Conservation (phyloP, 2,888 invertebrate species). For the Chironomus riparius region DNA sequence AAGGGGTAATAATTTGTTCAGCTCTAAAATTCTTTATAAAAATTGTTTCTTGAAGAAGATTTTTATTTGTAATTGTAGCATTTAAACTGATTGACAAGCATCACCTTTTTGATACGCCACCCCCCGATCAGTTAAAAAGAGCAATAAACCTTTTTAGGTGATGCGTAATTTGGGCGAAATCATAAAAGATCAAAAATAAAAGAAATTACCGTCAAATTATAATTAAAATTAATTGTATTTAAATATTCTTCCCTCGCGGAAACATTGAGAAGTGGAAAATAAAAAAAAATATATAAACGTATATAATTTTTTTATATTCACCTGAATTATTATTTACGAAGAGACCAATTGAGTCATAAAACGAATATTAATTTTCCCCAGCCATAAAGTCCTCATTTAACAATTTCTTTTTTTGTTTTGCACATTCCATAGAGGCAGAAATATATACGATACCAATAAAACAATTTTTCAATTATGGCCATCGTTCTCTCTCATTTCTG, state of each 20-base stretch:
- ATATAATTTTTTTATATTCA: neutral
- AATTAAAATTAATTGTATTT: neutral
- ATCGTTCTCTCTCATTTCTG: neutral
- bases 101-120: too few relatives aligned
- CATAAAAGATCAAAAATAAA: too few relatives aligned
- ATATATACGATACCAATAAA: conserved; percentile 23
- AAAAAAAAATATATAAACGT: too few relatives aligned
- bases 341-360: conserved; percentile 13
- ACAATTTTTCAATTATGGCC: conserved; percentile 22
- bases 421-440: neutral
- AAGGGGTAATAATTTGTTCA: too few relatives aligned
- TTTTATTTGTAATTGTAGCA: too few relatives aligned
- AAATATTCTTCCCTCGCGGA: neutral
- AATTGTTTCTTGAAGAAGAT: too few relatives aligned
- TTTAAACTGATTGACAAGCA: too few relatives aligned
- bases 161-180: too few relatives aligned
- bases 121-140: too few relatives aligned
- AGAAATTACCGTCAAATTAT: neutral
- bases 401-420: neutral
- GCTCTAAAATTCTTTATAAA: too few relatives aligned
- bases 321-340: neutral
- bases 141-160: too few relatives aligned
- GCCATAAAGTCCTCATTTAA: neutral
- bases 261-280: neutral
- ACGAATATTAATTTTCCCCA: conserved; percentile 11